These are phyloP conservation scores for Eueremaeus valkanovi DNA, from an alignment of 2,888 invertebrate species.

Conservation along the genomic window DNA sequence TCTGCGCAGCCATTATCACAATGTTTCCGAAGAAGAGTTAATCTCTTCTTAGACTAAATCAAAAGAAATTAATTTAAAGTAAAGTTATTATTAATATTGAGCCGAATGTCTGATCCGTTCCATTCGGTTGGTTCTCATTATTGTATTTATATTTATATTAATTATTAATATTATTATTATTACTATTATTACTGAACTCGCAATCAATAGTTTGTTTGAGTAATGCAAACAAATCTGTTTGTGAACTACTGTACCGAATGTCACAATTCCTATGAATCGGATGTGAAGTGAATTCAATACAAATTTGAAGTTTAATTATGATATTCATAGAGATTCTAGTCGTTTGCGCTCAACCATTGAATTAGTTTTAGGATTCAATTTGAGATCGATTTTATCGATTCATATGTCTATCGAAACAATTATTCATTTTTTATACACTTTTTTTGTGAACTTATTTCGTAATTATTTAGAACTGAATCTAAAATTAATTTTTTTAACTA, in stretches of 20 bases:
- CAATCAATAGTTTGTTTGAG: constrained; percentile 3
- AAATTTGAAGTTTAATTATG: not conserved
- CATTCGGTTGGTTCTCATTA: no score
- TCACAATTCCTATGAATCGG: no score
- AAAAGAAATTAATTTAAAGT: not conserved
- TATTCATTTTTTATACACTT: not conserved
- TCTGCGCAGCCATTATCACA: constrained; percentile 77
- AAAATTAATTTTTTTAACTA: no score
- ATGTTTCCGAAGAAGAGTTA: constrained; percentile 53
- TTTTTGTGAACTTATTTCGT: not conserved
- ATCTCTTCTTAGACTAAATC: not conserved
- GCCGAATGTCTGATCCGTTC: no score
- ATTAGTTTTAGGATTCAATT: not conserved
- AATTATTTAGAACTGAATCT: no score
- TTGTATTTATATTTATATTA: no score
- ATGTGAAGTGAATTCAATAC: not conserved
- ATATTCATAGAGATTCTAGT: constrained; percentile 8
- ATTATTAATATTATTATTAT: not conserved
- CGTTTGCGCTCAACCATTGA: constrained; percentile 9
- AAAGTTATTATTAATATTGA: no score
- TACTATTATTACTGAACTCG: not conserved
- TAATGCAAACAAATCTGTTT: constrained; percentile 6
- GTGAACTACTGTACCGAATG: not conserved
- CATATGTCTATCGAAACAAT: not conserved
- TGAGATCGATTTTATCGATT: not conserved